Base-by-base conservation (phyloP, 2,113 vertebrate species). In the Lonchura striata region DNA sequence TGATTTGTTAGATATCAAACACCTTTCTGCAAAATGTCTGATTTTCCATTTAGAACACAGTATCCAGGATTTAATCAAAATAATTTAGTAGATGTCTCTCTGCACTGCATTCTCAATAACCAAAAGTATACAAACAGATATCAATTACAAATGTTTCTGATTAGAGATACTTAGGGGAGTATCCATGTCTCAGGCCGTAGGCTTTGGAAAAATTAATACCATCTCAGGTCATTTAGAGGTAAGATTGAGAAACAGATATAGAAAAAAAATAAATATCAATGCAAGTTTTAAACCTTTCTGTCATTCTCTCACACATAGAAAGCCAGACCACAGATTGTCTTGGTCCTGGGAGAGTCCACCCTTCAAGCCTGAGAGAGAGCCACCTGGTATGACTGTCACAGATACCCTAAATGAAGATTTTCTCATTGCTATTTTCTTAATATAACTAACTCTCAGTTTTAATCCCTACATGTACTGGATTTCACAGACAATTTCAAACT, bases 111-210 rank as follows among this genome's bases (percentile, higher is more conserved):
- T 69, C 30, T 85, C 60, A 54, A 31, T 31, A 61, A 74, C 15
- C 23, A 76, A 57, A 80, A 63, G 3, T 54, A 79, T 27, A 66
- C 64, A 65, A 81, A 30, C 18, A 74, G 57, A 15, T 39, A 88
- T 15, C 16, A 71, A 22, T 79, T 68, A 71, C n/a, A 76, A 70
- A 91, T 0, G 0, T 71, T 95, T 87, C 47, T 90, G 66, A 76
- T 95, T 68, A 72, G 53, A 87, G 30, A 65, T 52, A 33, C 27
- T 69, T 47, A 18, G 14, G 47, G 27, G 71, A 72, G 15, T 83
- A 56, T 75, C 15, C n/a, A 18, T 10, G 15, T 81, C 13, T 37
- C 10, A 35, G 46, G 31, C 13, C 15, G 53, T 0, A 0, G 79
- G 20, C 79, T 90, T 70, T 52, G 87, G 65, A 74, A 92, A 80